Base-by-base conservation (phyloP, 2,888 invertebrate species). In the Macaria liturata region DNA sequence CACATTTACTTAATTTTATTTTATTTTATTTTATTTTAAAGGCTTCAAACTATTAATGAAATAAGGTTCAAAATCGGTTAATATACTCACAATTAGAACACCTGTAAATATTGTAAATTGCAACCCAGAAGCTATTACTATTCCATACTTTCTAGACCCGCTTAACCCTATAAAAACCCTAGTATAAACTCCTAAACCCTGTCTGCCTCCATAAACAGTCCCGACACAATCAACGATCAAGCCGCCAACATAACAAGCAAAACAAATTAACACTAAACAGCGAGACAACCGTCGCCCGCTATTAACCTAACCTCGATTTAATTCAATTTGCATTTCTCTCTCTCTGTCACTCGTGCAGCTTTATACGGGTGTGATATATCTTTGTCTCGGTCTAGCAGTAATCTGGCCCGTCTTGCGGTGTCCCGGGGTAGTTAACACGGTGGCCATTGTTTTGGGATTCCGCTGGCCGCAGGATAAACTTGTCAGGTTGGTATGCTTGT, bases 401-500 rank as follows among this genome's bases (percentile, higher is more conserved):
- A 79, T 79, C 75, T 72, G 72, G 59, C 67, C 65, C 67, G 67
- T 73, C 76, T 80, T 79, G 82, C 75, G 81, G 81, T 77, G 75
- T 76, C 77, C 79, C 76, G 58, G 55, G 43, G 56, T 59, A 61
- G 64, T 64, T 64, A 59, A 51, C 61, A 61, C 69, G 72, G 71
- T 49, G 54, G 62, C 68, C 76, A 77, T 80, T 62, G 59, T 59
- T 57, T 59, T 39, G 62, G 55, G 55, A 59, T 43, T 49, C 55
- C 45, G 49, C 45, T 40, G 51, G 75, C 67, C 61, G 62, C 68
- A 61, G 68, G 70, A 71, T 71, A 68, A 73, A 74, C 69, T 71
- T 68, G 70, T 69, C 64, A 65, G 70, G 67, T 71, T 68, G 67
- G 68, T 69, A 69, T n/a, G 42, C n/a, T 42, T 42, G 42, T 42